Base-by-base conservation (phyloP, 2,797 vertebrate genomes). In the Percopsis omiscomaycus region DNA sequence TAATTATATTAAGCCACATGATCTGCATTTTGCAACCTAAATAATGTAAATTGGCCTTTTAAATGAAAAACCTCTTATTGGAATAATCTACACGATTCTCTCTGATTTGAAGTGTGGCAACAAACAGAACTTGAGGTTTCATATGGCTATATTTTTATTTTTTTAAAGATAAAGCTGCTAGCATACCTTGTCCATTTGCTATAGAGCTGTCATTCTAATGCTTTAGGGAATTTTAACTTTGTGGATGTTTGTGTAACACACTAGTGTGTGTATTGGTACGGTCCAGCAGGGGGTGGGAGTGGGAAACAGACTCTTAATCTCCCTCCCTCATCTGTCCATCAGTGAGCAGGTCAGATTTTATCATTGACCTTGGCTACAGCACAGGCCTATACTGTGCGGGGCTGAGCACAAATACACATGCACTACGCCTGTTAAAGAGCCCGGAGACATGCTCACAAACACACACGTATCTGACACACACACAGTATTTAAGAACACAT, bases 331-430 rank as follows among this genome's bases (percentile, higher is more conserved):
- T 91, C 84, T 82, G 76, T 93, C 90, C 54, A 68, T 91, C 89
- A 90, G 81, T 89, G 79, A 79, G 77, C 3, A 65, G 84, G 85
- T 92, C 90, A 89, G 80, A 91, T 92, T 92, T 89, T 82, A 90
- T 92, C 86, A 90, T 91, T 86, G 89, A 88, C 84, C 84, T 88
- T 88, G 86, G 83, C 71, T 61, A 45, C 50, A 65, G 79, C 62
- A 83, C 83, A 82, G 64, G 53, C 63, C 69, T 81, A 64, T 74
- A 84, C 76, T 88, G 80, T 85, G 66, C 81, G 71, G 74, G 74
- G 73, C 75, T 59, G 77, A 60, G 28, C 48, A 51, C 45, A 67
- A 55, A 69, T 61, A 67, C 63, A 78, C 44, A 49, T 4, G 32
- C 28, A 47, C 53, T 61, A 62, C 13, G 64, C 70, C 69, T 64